Conservation (phyloP, 1,140 invertebrate species). For the Cotesia glomerata region DNA sequence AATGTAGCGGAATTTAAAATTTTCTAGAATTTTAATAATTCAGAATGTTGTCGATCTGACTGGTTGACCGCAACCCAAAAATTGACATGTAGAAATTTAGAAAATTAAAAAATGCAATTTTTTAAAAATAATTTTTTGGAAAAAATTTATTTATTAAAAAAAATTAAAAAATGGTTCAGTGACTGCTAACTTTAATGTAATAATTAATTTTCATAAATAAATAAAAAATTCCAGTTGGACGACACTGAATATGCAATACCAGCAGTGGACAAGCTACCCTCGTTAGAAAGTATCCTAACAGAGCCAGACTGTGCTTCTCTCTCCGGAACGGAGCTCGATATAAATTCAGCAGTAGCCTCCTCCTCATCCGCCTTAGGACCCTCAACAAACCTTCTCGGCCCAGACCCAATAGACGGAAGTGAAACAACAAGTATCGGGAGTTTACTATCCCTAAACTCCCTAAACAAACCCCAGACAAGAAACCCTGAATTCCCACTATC, state of each 20-base stretch:
- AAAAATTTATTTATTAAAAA: too few species aligned
- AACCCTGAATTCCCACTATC: slow-evolving; percentile 60
- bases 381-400: too few species aligned
- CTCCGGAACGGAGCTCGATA: slow-evolving; percentile 67
- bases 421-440: slow-evolving; percentile 58
- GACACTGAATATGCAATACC: slow-evolving; percentile 86
- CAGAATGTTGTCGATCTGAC: too few species aligned
- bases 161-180: too few species aligned
- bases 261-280: slow-evolving; percentile 76
- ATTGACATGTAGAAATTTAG: too few species aligned
- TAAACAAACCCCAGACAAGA: slow-evolving; percentile 56
- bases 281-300: slow-evolving; percentile 84
- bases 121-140: too few species aligned
- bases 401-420: slow-evolving; percentile 52
- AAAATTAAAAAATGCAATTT: too few species aligned
- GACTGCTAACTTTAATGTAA: background rate
- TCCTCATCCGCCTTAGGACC: too few species aligned
- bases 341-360: slow-evolving; percentile 41
- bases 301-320: slow-evolving; percentile 72
- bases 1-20: too few species aligned
- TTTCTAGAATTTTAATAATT: too few species aligned
- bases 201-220: too few species aligned
- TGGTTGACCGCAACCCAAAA: too few species aligned
- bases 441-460: slow-evolving; percentile 57
- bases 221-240: slow-evolving; percentile 68